These are phyloP conservation scores for Drymonia ruficornis DNA, from an alignment of 2,888 invertebrate genomes.

Conservation along the genomic window DNA sequence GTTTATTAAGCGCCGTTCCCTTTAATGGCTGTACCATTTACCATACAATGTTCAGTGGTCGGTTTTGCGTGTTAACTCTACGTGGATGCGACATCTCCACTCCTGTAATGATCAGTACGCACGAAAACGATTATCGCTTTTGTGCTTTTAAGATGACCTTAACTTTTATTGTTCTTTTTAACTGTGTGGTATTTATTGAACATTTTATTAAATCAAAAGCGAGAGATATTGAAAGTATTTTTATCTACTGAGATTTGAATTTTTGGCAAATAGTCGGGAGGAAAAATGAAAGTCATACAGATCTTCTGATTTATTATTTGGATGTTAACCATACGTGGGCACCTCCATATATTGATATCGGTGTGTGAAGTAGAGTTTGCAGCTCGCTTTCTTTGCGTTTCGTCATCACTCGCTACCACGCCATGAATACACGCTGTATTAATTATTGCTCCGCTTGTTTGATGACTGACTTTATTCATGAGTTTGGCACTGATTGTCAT, in stretches of 20 bases:
- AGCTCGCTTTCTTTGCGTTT: constrained; percentile 62
- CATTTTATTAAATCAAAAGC: constrained; percentile 5
- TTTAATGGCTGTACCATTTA: constrained; percentile 78
- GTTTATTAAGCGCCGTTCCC: constrained; percentile 80
- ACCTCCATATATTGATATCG: constrained; percentile 53
- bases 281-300: too few relatives aligned
- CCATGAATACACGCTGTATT: constrained; percentile 63
- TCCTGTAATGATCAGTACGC: constrained; percentile 49
- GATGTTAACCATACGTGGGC: constrained; percentile 24
- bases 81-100: constrained; percentile 59
- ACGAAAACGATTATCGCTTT: constrained; percentile 38
- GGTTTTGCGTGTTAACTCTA: constrained; percentile 66
- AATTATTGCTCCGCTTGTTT: constrained; percentile 62
- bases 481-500: constrained; percentile 50
- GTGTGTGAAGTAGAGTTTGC: constrained; percentile 51
- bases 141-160: constrained; percentile 19
- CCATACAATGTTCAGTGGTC: constrained; percentile 75
- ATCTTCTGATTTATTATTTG: neutral
- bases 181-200: constrained; percentile 17
- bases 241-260: neutral
- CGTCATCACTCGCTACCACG: constrained; percentile 55
- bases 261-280: neutral
- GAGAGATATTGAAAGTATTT: constrained; percentile 7
- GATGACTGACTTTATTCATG: constrained; percentile 64
- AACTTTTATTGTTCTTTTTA: constrained; percentile 20